Evolutionary conservation across 1,140 invertebrate species (phyloP), one percentile per base, ranked within the genome.

Genomic region (Telenomus remus): DNA sequence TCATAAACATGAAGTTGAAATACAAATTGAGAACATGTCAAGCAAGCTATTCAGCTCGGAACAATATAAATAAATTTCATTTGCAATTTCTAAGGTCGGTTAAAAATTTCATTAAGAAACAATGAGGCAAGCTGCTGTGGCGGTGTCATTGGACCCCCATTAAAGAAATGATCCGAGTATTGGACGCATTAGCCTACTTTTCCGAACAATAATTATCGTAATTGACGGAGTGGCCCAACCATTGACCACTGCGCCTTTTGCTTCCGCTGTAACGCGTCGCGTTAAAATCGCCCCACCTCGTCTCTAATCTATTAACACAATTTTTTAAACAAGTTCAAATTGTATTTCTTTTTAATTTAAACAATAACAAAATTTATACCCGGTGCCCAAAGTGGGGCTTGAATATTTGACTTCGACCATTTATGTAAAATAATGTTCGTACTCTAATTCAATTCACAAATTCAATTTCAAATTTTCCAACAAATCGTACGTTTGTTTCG

Each of bases 211-310:
- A 75, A 75, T 69, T 68, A 75, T 63, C 61, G 72, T 68, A 75
- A 68, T 68, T 51, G 64, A 16, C 10, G 44, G 48, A 65, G 39
- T 65, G 70, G 54, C 49, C 56, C 60, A 64, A 64, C 61, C 73
- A 79, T 80, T 68, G 63, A 65, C 64, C 70, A 68, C 60, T 73
- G 76, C 57, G 69, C 61, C 77, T 51, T n/a, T n/a, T 51, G 63
- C 51, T 75, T 73, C 64, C 70, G 70, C 71, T 61, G 72, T 72
- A 68, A 79, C 77, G 72, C 68, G 68, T 76, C 59, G 61, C 42
- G 56, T 19, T 56, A 46, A 60, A 66, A 63, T 60, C 64, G 65
- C 19, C 19, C 19, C n/a, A n/a, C n/a, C 54, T 64, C 53, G 53
- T 46, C 51, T 35, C 44, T 65, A 47, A 59, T 14, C 48, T 14